phyloP scores from a whole-genome alignment of 2,113 vertebrate genomes.

The Artemisiospiza belli region DNA sequence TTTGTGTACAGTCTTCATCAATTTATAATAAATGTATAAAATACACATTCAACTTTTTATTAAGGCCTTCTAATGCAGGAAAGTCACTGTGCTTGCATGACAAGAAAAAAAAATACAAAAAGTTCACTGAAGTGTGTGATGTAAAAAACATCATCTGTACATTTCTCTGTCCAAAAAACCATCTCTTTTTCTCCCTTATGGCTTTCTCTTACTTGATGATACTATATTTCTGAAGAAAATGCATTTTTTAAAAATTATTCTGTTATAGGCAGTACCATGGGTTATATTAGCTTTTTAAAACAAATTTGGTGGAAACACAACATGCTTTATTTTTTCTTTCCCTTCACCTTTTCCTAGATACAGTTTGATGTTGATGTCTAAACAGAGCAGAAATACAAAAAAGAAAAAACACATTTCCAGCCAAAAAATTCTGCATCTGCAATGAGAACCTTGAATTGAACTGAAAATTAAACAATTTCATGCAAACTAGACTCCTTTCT shows the following conservation, averaged over 20 bases:
- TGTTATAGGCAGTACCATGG: background rate
- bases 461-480: background rate
- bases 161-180: background rate
- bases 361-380: background rate
- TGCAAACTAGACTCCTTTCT: background rate
- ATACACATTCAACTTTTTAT: background rate
- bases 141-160: background rate
- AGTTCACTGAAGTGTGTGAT: rapidly evolving
- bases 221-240: background rate
- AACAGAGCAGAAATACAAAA: background rate
- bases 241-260: background rate
- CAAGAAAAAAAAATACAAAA: background rate
- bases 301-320: background rate
- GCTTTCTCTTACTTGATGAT: background rate
- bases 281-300: background rate
- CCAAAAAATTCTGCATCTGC: background rate
- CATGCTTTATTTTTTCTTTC: background rate
- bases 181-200: background rate
- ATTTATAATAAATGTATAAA: background rate
- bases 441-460: background rate
- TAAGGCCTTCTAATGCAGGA: background rate
- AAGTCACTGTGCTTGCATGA: background rate
- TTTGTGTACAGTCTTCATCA: background rate
- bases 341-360: background rate
- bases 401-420: background rate